A percentile compares a stretch with the other conserved stretches of the same genome.
Conservation (phyloP, 1,140 invertebrate species). For the Scaptomyza hsui region DNA sequence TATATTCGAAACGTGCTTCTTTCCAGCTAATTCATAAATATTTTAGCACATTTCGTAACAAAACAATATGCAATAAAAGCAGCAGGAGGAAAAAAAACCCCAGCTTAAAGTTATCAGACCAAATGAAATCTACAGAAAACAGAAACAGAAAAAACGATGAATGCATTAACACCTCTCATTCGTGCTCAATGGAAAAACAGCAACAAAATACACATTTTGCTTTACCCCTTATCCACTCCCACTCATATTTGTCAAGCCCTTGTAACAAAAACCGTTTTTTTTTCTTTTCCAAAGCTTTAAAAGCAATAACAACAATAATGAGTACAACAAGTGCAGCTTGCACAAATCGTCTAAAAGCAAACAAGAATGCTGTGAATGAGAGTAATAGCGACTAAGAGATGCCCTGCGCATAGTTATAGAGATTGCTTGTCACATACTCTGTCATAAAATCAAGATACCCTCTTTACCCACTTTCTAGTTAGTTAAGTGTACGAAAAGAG, state of each 20-base stretch:
- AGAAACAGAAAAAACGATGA: constrained; percentile 51
- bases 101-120: constrained; percentile 43
- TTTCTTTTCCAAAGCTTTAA: constrained; percentile 52
- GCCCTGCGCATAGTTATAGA: no score
- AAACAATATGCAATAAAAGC: constrained; percentile 19
- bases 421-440: no score
- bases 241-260: constrained; percentile 35
- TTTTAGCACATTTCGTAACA: constrained; percentile 44
- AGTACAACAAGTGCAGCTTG: constrained; percentile 51
- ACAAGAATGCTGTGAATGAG: background rate
- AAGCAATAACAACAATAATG: constrained; percentile 15
- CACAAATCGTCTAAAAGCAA: constrained; percentile 57
- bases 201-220: background rate
- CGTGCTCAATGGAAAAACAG: constrained; percentile 28
- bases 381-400: background rate
- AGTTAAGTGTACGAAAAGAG: constrained; percentile 25
- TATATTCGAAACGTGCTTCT: constrained; percentile 24
- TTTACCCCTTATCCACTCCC: background rate
- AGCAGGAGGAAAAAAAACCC: background rate
- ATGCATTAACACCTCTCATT: constrained; percentile 68
- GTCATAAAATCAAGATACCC: no score
- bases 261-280: constrained; percentile 60
- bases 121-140: constrained; percentile 33
- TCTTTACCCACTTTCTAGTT: no score
- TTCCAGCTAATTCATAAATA: constrained; percentile 54